phyloP scores from a whole-genome alignment of 1,140 invertebrate genomes.

The Trichomalopsis sarcophagae region DNA sequence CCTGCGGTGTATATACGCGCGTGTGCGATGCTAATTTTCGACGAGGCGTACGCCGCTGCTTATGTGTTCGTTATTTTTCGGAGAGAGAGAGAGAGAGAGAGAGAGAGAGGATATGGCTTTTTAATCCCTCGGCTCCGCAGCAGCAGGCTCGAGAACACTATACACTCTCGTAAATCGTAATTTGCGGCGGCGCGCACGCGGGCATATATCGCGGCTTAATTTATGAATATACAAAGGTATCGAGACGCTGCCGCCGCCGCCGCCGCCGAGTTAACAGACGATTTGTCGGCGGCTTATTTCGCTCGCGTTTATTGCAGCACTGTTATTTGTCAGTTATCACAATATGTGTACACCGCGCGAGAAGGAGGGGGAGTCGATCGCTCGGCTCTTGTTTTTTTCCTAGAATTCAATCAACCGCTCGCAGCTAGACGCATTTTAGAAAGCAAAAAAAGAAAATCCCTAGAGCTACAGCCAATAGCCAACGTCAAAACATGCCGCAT shows the following conservation, averaged over 20 bases:
- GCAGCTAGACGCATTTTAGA: neutral
- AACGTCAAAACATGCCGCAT: neutral
- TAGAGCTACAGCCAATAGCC: neutral
- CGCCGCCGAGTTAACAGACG: neutral
- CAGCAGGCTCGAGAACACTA: no score
- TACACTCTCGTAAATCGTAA: conserved; percentile 49
- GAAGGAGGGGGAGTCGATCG: no score
- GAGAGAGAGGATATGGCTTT: conserved; percentile 39
- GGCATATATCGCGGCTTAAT: neutral
- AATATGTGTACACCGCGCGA: neutral
- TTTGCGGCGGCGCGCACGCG: conserved; percentile 22
- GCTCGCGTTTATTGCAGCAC: neutral
- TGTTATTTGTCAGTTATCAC: neutral
- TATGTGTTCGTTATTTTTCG: conserved; percentile 37
- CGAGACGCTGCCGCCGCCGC: neutral
- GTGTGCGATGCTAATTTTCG: conserved; percentile 33
- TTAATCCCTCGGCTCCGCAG: conserved; percentile 36
- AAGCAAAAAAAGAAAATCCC: neutral
- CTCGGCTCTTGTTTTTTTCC: no score
- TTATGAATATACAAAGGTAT: neutral
- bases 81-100: no score
- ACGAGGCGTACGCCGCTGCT: neutral
- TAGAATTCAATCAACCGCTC: no score
- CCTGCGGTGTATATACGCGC: neutral
- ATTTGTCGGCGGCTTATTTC: neutral